Percentiles rank a stretch among this genome's conserved stretches.
These are phyloP conservation scores for Cheilosia urbana DNA, from an alignment of 2,888 invertebrate species.

Conservation along the genomic window DNA sequence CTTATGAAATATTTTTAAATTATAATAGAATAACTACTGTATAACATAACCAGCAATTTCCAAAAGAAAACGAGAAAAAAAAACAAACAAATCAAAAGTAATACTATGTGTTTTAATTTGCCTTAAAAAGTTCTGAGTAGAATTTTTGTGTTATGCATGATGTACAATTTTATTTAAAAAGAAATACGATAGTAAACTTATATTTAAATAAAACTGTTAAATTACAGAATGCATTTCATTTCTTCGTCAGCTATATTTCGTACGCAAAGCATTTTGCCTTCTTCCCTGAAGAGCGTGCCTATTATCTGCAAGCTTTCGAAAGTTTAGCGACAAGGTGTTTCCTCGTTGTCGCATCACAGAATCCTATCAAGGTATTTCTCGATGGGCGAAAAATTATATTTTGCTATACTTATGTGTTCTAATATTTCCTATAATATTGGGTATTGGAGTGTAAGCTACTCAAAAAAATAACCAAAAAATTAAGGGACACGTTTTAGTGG, in stretches of 20 bases:
- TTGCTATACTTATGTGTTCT: too few relatives aligned
- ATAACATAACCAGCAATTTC: conserved; percentile 62
- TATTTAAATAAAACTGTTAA: conserved; percentile 71
- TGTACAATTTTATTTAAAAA: conserved; percentile 72
- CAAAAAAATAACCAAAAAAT: too few relatives aligned
- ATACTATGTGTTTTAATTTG: conserved; percentile 71
- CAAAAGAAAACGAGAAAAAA: conserved; percentile 42
- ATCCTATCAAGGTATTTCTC: too few relatives aligned
- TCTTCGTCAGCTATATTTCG: background rate
- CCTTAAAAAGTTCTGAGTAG: conserved; percentile 53
- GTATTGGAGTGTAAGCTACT: too few relatives aligned
- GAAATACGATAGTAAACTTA: conserved; percentile 50
- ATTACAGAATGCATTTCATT: conserved; percentile 38
- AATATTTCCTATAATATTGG: too few relatives aligned
- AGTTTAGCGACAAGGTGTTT: too few relatives aligned
- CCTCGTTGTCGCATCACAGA: too few relatives aligned
- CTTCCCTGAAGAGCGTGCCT: too few relatives aligned
- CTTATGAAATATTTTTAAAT: conserved; percentile 70
- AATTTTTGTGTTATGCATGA: conserved; percentile 68
- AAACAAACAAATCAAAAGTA: conserved; percentile 40
- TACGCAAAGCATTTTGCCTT: too few relatives aligned
- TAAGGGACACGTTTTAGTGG: too few relatives aligned
- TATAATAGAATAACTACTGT: conserved; percentile 66
- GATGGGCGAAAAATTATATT: too few relatives aligned
- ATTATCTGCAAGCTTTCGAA: too few relatives aligned